Percentiles rank a stretch among this genome's conserved stretches.
Conservation (phyloP, 2,888 invertebrate species). For the Frankliniella intonsa region DNA sequence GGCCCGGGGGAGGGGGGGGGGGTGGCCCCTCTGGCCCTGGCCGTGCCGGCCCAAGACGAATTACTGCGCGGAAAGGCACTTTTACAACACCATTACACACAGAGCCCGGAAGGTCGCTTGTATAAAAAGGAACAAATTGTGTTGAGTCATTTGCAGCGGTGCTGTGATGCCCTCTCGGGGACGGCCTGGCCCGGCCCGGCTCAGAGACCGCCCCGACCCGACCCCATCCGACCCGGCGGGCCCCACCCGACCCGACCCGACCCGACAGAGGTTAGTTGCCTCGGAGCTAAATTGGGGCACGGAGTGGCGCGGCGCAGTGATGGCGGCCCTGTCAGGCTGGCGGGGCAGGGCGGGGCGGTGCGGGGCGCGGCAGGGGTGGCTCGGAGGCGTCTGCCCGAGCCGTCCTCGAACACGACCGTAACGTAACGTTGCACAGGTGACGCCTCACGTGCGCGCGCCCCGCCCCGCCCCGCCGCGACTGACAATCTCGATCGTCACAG, state of each 20-base stretch:
- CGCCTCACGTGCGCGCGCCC: neutral
- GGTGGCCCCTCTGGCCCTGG: neutral
- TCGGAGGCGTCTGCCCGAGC: neutral
- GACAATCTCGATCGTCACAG: neutral
- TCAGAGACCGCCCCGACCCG: neutral
- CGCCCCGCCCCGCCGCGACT: neutral
- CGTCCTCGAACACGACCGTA: neutral
- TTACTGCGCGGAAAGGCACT: slow-evolving; percentile 19
- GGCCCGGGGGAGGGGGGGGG: too few species aligned
- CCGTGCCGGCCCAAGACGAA: neutral
- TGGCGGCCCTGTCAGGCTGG: neutral
- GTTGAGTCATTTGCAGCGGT: slow-evolving; percentile 22
- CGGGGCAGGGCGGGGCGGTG: neutral
- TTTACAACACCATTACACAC: slow-evolving; percentile 26
- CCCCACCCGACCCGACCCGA: neutral
- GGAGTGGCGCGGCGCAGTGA: neutral
- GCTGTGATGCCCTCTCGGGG: neutral
- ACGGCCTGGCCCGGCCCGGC: neutral
- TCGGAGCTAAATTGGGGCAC: neutral
- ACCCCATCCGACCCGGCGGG: neutral
- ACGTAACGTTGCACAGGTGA: neutral
- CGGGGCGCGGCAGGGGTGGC: neutral
- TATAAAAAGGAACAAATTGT: slow-evolving; percentile 27
- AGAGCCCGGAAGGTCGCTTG: slow-evolving; percentile 18
- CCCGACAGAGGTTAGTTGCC: slow-evolving; percentile 5